These are phyloP conservation scores for Nycteola revayana DNA, from an alignment of 2,888 invertebrate species.

Conservation along the genomic window DNA sequence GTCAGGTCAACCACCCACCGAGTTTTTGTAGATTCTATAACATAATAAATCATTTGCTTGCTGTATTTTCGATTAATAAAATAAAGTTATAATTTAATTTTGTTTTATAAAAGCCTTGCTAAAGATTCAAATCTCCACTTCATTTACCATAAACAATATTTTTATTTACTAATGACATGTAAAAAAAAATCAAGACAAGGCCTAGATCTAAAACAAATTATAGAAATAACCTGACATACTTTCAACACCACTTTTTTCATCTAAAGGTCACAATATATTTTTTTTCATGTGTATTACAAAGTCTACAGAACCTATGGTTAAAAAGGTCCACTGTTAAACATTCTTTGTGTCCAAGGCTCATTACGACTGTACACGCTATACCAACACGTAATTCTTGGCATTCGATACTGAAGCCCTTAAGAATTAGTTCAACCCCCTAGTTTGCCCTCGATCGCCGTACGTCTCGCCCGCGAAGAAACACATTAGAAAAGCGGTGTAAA, in stretches of 20 bases:
- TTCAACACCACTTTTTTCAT: no score
- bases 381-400: conserved; percentile 56
- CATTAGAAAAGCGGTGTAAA: conserved; percentile 43
- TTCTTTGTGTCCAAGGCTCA: conserved; percentile 46
- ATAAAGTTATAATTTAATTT: no score
- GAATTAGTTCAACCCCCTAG: conserved; percentile 60
- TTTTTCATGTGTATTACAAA: conserved; percentile 2
- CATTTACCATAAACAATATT: no score
- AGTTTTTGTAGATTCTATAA: no score
- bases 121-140: no score
- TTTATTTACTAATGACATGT: no score
- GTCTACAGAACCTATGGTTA: conserved; percentile 18
- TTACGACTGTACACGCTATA: conserved; percentile 44
- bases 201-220: background rate
- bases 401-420: conserved; percentile 61
- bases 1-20: no score
- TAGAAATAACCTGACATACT: no score
- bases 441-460: conserved; percentile 56
- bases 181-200: no score
- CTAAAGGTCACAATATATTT: background rate
- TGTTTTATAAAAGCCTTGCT: no score
- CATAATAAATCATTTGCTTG: no score
- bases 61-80: no score
- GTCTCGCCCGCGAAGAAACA: conserved; percentile 50
- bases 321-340: conserved; percentile 33